These are phyloP conservation scores for Brachionus sp. DNA, from an alignment of 1,140 invertebrate species.

Conservation along the genomic window DNA sequence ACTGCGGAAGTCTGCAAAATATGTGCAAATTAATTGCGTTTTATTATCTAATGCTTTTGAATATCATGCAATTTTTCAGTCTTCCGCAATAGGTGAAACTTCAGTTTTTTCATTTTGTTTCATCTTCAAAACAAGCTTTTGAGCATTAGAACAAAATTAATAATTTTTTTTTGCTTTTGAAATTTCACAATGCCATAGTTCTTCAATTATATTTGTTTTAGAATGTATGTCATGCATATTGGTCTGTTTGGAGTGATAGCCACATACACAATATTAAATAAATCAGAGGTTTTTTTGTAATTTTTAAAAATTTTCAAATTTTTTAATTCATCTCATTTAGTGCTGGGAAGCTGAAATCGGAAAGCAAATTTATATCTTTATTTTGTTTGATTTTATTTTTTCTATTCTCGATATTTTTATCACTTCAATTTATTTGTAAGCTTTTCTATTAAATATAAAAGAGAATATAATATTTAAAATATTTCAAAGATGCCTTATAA, in stretches of 20 bases:
- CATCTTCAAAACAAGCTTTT: too few species aligned
- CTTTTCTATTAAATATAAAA: not conserved
- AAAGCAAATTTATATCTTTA: not conserved
- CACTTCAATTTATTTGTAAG: not conserved
- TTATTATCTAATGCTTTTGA: too few species aligned
- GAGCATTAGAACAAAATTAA: too few species aligned
- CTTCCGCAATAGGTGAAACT: too few species aligned
- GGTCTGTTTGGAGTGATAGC: not conserved
- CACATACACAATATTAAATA: not conserved
- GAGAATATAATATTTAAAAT: too few species aligned
- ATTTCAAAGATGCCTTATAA: not conserved
- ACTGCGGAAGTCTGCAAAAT: too few species aligned
- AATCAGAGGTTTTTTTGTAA: not conserved
- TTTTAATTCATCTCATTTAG: not conserved
- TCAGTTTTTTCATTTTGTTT: too few species aligned
- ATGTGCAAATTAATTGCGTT: too few species aligned
- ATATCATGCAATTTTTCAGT: too few species aligned
- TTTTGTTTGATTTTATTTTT: not conserved
- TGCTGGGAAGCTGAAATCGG: slow-evolving; percentile 13
- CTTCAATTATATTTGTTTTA: not conserved
- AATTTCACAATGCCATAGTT: too few species aligned
- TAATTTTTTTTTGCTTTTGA: too few species aligned
- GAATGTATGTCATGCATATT: not conserved
- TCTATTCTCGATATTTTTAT: not conserved
- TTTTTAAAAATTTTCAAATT: not conserved